A percentile compares a stretch with the other conserved stretches of the same genome.
Evolutionary conservation across 2,888 invertebrate genomes (phyloP).

Genomic region (Cerceris ruficornis): DNA sequence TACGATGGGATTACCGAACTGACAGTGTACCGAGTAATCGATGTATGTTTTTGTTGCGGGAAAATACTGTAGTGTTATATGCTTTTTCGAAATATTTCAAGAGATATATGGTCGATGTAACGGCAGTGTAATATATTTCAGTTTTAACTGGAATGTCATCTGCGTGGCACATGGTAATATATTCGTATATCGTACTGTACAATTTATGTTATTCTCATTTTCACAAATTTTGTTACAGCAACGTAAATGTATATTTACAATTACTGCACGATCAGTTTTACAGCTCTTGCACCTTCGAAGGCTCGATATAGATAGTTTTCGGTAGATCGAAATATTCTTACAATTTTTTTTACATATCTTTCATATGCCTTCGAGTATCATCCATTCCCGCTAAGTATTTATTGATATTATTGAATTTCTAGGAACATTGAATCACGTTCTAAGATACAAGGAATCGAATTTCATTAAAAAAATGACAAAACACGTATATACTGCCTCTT

Average conservation of each 20-base stretch:
- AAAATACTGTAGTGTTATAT: background rate
- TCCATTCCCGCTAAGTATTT: background rate
- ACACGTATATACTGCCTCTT: constrained; percentile 9
- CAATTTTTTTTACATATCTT: background rate
- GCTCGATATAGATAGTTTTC: background rate
- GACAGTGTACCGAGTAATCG: constrained; percentile 17
- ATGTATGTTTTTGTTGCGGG: constrained; percentile 17
- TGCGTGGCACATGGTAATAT: background rate
- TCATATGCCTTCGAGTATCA: constrained; percentile 1
- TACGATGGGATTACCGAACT: constrained; percentile 12
- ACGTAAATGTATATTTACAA: background rate
- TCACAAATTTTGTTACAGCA: constrained; percentile 3
- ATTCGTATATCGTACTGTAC: background rate
- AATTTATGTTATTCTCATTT: background rate
- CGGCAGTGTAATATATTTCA: background rate
- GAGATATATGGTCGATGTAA: constrained; percentile 2
- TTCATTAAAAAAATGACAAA: constrained; percentile 1
- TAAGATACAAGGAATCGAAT: constrained; percentile 12
- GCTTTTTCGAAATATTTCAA: background rate
- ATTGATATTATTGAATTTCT: background rate
- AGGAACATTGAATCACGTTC: constrained; percentile 1
- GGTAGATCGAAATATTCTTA: constrained; percentile 6
- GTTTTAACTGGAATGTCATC: background rate
- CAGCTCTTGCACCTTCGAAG: background rate
- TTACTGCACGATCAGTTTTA: background rate